Evolutionary conservation across 2,888 invertebrate genomes (phyloP).

Genomic region (Sclerodermus sp.): DNA sequence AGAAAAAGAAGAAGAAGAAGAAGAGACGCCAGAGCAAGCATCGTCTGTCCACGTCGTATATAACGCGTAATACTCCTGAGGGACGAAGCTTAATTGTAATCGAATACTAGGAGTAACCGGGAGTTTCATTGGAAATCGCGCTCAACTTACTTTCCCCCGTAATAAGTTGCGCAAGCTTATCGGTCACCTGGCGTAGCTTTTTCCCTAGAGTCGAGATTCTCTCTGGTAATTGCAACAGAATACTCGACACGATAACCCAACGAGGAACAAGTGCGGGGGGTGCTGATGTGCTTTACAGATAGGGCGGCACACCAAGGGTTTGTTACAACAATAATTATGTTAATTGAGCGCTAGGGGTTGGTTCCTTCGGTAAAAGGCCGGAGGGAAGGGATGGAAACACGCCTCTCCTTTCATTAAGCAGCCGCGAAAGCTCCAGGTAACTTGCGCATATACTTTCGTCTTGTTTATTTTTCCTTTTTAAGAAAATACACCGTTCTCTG

Average conservation of each 20-base stretch:
- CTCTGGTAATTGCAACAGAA: constrained; percentile 27
- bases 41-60: background rate
- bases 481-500: too few species aligned
- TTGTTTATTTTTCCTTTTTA: too few species aligned
- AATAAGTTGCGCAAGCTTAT: constrained; percentile 16
- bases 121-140: too few species aligned
- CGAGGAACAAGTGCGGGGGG: background rate
- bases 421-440: too few species aligned
- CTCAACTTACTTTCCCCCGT: background rate
- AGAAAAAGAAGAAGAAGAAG: background rate
- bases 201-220: background rate
- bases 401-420: too few species aligned
- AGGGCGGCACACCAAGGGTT: constrained; percentile 18
- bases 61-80: background rate
- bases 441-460: too few species aligned
- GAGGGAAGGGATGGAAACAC: too few species aligned
- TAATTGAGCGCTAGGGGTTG: constrained; percentile 23
- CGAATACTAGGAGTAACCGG: constrained; percentile 9
- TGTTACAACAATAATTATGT: constrained; percentile 36
- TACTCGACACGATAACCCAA: constrained; percentile 18
- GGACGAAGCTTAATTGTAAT: constrained; percentile 5
- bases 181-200: constrained; percentile 2
- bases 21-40: background rate
- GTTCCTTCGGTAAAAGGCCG: too few species aligned
- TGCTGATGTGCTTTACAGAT: constrained; percentile 5